Evolutionary conservation across 1,140 invertebrate genomes (phyloP), one percentile per base, ranked within the genome.

Genomic region (Lasioglossum albipes): DNA sequence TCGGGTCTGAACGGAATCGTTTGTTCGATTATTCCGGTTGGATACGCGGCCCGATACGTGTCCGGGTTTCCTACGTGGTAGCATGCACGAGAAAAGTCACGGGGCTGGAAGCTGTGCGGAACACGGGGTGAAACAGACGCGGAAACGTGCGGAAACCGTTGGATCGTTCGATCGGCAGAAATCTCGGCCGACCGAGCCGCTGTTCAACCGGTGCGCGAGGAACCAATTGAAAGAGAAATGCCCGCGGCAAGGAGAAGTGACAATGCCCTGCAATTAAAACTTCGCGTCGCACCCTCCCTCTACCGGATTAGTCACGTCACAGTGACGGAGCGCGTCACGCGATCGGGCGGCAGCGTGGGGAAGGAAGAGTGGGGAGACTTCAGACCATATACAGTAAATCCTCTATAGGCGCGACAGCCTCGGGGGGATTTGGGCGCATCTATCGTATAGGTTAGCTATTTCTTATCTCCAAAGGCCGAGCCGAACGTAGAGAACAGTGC

Each of bases 1-100:
- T 86, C 84, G 75, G 57, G 64, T 57, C 72, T 52, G 57, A 84
- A 81, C 75, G 75, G 72, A 87, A 87, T 88, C 83, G 81, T 74
- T 84, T 84, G 87, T 82, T 85, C 85, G 85, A 89, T 89, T 89
- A 89, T 88, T 89, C 87, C 79, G 62, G 69, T 57, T 87, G 87
- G 77, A 88, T 89, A 88, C 86, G 84, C 75, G 64, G 73, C 61
- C 59, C 49, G 73, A 86, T 77, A 87, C 88, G 87, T 87, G 88
- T 79, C 71, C 79, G 36, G 85, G 79, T 76, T 88, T 83, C 83
- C 83, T 83, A 84, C 0, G 36, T 18, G 62, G 65, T n/a, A 52
- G 10, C n/a, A 20, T 36, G 54, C 78, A 65, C 61, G 74, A 76
- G 64, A 70, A 66, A 16, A 41, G 27, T 45, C 45, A 20, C 20